Conservation (phyloP, 2,797 vertebrate species). For the Pyrrhura leucotis region DNA sequence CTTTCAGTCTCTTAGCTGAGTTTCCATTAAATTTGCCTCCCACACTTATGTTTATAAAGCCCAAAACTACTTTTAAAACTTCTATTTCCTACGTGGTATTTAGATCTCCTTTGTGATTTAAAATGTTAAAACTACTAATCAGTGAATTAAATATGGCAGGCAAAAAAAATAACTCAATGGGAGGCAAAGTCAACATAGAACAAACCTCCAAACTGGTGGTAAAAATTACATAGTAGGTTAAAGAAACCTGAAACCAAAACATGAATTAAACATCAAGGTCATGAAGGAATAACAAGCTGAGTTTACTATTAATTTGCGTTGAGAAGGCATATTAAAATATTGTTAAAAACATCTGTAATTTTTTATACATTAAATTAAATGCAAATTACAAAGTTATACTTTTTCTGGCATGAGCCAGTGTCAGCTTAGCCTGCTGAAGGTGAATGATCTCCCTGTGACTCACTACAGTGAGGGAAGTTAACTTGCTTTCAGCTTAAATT, state of each 20-base stretch:
- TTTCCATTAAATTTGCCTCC: conserved; percentile 52
- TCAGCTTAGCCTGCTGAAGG: not conserved
- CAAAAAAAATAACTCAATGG: conserved; percentile 35
- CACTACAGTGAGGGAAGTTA: not conserved
- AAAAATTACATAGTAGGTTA: conserved; percentile 20
- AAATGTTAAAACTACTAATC: conserved; percentile 24
- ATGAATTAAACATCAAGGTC: not conserved
- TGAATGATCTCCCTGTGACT: not conserved
- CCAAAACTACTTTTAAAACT: conserved; percentile 52
- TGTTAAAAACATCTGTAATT: not conserved
- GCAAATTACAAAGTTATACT: not conserved
- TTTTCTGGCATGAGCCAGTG: not conserved
- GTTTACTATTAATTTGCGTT: not conserved
- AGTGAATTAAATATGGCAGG: conserved; percentile 36
- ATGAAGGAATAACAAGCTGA: not conserved
- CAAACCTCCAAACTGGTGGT: conserved; percentile 18
- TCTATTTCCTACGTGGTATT: conserved; percentile 16
- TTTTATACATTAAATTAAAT: not conserved
- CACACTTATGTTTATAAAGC: conserved; percentile 53
- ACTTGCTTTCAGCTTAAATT: not conserved
- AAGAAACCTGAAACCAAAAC: conserved; percentile 53
- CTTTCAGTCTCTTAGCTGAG: conserved; percentile 18
- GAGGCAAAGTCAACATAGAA: conserved; percentile 54
- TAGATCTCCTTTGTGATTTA: conserved; percentile 59
- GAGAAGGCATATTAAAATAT: not conserved